phyloP scores from a whole-genome alignment of 2,113 vertebrate species.

The Pavo muticus region DNA sequence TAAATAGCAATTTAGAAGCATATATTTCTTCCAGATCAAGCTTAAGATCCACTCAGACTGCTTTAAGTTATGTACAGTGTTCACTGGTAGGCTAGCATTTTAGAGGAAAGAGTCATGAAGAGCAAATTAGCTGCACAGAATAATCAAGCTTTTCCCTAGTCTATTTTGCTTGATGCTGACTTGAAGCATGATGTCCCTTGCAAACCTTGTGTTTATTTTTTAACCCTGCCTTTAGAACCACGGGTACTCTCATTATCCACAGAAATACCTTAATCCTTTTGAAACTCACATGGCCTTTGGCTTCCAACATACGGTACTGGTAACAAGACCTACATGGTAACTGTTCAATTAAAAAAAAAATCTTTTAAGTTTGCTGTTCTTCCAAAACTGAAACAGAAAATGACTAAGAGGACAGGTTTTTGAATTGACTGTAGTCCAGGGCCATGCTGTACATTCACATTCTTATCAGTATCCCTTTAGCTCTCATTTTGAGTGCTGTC shows the following conservation, averaged over 20 bases:
- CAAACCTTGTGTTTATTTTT: background rate
- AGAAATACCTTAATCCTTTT: background rate
- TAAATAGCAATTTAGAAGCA: background rate
- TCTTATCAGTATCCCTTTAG: background rate
- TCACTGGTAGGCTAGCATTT: rapidly evolving
- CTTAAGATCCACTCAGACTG: background rate
- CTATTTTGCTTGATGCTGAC: background rate
- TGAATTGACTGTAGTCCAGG: background rate
- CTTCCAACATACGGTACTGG: background rate
- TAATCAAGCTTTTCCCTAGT: background rate
- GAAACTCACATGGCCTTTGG: background rate
- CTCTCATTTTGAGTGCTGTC: background rate
- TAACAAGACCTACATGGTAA: background rate
- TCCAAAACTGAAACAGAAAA: background rate
- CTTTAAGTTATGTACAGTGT: background rate
- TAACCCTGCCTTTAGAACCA: background rate
- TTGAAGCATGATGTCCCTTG: background rate
- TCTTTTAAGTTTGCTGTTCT: background rate
- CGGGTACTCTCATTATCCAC: background rate
- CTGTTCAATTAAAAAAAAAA: background rate
- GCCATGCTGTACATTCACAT: background rate
- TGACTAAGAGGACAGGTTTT: background rate
- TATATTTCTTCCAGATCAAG: background rate
- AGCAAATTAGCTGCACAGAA: background rate
- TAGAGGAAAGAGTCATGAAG: background rate